Conservation (phyloP, 2,888 invertebrate genomes). For the Ashinkailepas kermadecensis region DNA sequence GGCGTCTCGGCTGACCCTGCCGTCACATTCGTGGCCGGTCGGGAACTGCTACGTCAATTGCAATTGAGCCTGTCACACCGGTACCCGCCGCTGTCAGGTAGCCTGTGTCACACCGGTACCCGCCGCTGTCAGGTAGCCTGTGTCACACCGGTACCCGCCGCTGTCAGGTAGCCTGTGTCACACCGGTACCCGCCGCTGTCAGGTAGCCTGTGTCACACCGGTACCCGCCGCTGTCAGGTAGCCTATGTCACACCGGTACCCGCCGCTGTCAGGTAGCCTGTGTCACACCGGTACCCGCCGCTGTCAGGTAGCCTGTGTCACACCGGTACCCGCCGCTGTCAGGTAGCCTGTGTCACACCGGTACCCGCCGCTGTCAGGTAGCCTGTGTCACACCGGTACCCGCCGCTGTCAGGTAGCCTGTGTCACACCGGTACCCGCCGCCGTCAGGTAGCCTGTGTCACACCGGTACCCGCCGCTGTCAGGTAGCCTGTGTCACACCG, state of each 20-base stretch:
- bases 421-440: background rate
- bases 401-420: constrained; percentile 47
- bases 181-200: constrained; percentile 23
- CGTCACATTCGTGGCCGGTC: no score
- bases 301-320: constrained; percentile 47
- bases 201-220: constrained; percentile 47
- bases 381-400: no score
- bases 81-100: constrained; percentile 46
- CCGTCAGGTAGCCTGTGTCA: constrained; percentile 47
- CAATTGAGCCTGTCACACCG: no score
- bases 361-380: constrained; percentile 46
- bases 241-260: no score
- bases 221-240: constrained; percentile 46
- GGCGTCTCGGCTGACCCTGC: no score
- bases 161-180: constrained; percentile 47
- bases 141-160: background rate
- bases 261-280: constrained; percentile 47
- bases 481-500: constrained; percentile 47
- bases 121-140: constrained; percentile 47
- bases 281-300: background rate
- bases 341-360: constrained; percentile 47
- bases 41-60: no score
- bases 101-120: no score
- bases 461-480: constrained; percentile 23
- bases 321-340: constrained; percentile 23